Base-by-base conservation (phyloP, 2,888 invertebrate species). In the Epirrhoe tristata region DNA sequence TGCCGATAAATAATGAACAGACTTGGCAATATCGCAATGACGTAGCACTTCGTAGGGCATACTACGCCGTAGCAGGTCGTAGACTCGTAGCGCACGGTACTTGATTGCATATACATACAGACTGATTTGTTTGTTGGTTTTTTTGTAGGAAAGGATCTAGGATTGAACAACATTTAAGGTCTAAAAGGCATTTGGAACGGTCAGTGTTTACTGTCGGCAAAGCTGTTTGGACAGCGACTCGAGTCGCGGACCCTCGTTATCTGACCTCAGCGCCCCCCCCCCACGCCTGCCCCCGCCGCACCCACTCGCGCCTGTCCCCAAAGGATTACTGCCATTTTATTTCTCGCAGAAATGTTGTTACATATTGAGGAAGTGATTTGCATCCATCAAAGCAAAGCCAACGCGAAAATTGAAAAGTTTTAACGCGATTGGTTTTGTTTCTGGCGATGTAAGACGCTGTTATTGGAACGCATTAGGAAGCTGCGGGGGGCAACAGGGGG, bases 341-440 rank as follows among this genome's bases (percentile, higher is more conserved):
- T 63, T 64, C 31, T 52, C 43, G 34, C 55, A 56, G 48, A 61
- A 61, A 58, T 56, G 58, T 59, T 58, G 67, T 61, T 59, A 66
- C 63, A 64, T 63, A 54, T 63, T 39, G 54, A 54, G 65, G 66
- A 51, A 64, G 66, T 52, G 62, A 66, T 72, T 70, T 70, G 64
- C 70, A 70, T 70, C 67, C 58, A 70, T 72, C 69, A 66, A 63
- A 62, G 67, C 60, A 68, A 64, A 69, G 63, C 61, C 58, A 63
- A 53, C 51, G 58, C 57, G 61, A 54, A 66, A 64, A 72, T 72
- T 68, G 70, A 66, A 70, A 72, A 72, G 70, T 72, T 72, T 68
- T 65, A 48, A 63, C 39, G 34, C 36, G 43, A 57, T 67, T 39
- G 55, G 24, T 46, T 63, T 60, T 63, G 48, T 59, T 63, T 46